Evolutionary conservation across 1,140 invertebrate genomes (phyloP).

Genomic region (Scaptodrosophila lebanonensis): DNA sequence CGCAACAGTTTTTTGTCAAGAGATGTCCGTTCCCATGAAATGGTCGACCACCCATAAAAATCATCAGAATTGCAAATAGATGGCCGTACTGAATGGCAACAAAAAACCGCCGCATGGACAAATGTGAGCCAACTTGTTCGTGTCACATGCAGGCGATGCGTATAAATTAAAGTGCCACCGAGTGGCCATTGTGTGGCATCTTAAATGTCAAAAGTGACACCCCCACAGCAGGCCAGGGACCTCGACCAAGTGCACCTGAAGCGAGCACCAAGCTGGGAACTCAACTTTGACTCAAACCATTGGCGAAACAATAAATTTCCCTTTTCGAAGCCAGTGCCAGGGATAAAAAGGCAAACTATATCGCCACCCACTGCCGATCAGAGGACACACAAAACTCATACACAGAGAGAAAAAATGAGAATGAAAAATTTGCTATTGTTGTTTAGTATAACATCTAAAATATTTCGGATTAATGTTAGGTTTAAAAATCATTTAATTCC

Average conservation of each 20-base stretch:
- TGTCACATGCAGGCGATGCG: conserved; percentile 69
- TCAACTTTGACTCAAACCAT: conserved; percentile 55
- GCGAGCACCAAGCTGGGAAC: conserved; percentile 10
- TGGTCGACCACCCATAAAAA: conserved; percentile 39
- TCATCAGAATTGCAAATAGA: conserved; percentile 73
- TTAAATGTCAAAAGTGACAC: conserved; percentile 74
- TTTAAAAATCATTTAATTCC: too few species aligned
- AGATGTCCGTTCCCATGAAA: conserved; percentile 2
- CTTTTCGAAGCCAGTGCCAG: conserved; percentile 31
- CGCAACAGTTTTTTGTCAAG: conserved; percentile 54
- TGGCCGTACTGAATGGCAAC: conserved; percentile 23
- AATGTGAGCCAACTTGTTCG: conserved; percentile 51
- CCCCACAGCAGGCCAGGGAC: conserved; percentile 37
- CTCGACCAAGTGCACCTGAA: conserved; percentile 55
- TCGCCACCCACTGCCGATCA: neutral
- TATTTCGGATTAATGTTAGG: too few species aligned
- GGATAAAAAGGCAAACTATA: conserved; percentile 18
- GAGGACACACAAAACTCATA: conserved; percentile 8
- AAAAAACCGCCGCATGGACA: conserved; percentile 46
- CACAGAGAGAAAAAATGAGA: conserved; percentile 13
- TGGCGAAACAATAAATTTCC: conserved; percentile 67
- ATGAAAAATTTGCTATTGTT: too few species aligned
- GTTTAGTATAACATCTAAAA: too few species aligned
- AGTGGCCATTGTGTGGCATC: conserved; percentile 67
- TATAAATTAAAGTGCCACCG: conserved; percentile 57